Evolutionary conservation across 2,888 invertebrate genomes (phyloP).

Genomic region (Microctonus hyperodae): DNA sequence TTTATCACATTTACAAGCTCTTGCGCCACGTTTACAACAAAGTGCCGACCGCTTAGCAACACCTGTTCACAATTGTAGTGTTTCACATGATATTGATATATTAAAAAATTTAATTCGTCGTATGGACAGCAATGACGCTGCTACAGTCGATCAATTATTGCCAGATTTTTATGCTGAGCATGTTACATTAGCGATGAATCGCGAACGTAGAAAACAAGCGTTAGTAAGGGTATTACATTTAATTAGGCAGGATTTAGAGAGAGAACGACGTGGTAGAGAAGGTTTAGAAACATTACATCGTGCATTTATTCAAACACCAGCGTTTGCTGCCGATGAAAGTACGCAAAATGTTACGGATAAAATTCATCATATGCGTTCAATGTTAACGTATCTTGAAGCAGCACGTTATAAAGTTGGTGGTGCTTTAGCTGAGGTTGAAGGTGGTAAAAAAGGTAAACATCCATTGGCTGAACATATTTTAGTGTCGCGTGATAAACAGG

Average conservation of each 20-base stretch:
- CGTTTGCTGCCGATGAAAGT: conserved; percentile 86
- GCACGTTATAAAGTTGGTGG: conserved; percentile 87
- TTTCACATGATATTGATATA: conserved; percentile 73
- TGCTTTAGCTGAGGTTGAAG: conserved; percentile 83
- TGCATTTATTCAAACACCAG: conserved; percentile 85
- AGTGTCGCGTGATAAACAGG: conserved; percentile 88
- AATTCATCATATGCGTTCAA: conserved; percentile 91
- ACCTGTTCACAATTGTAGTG: conserved; percentile 70
- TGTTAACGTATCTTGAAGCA: conserved; percentile 91
- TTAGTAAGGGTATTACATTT: conserved; percentile 84
- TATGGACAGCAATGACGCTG: conserved; percentile 73
- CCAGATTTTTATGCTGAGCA: conserved; percentile 97
- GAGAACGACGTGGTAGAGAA: conserved; percentile 88
- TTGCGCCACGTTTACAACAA: conserved; percentile 82
- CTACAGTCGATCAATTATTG: conserved; percentile 80
- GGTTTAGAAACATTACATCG: conserved; percentile 89
- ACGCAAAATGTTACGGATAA: conserved; percentile 92
- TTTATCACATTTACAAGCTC: conserved; percentile 69
- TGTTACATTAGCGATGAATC: conserved; percentile 90
- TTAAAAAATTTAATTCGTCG: conserved; percentile 72
- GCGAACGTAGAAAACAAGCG: conserved; percentile 85
- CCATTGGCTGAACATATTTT: conserved; percentile 87
- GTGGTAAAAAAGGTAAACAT: conserved; percentile 78
- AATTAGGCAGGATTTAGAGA: conserved; percentile 86
- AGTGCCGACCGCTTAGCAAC: conserved; percentile 73